Percentiles rank a stretch among this genome's conserved stretches.
Evolutionary conservation across 2,888 invertebrate species (phyloP).

Genomic region (Acrobasis consociella): DNA sequence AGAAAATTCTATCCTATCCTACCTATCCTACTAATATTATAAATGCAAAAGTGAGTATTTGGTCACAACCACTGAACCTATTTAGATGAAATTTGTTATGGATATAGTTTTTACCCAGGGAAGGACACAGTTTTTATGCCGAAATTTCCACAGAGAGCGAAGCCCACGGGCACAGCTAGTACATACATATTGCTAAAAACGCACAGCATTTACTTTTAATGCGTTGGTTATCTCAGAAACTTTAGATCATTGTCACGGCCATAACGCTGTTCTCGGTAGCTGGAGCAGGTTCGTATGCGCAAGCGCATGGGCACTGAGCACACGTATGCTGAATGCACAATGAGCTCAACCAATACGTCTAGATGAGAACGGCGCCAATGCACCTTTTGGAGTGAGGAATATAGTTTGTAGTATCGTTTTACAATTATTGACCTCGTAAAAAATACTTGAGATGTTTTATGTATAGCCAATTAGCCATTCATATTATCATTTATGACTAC

Average conservation of each 20-base stretch:
- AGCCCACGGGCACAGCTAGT: no score
- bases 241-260: constrained; percentile 64
- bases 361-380: constrained; percentile 18
- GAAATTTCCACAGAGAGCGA: no score
- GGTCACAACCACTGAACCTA: no score
- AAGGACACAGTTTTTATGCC: no score
- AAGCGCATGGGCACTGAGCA: constrained; percentile 35
- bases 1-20: no score
- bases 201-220: constrained; percentile 25
- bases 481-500: no score
- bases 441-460: neutral
- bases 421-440: neutral
- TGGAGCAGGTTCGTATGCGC: constrained; percentile 58
- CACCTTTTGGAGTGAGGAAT: constrained; percentile 5
- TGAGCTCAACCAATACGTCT: constrained; percentile 36
- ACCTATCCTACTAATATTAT: no score
- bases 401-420: neutral
- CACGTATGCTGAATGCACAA: constrained; percentile 51
- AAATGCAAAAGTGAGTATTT: no score
- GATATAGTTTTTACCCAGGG: no score
- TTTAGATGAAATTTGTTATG: no score
- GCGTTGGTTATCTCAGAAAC: constrained; percentile 49
- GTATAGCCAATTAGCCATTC: no score
- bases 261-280: constrained; percentile 69
- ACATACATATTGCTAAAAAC: neutral